Base-by-base conservation (phyloP, 1,140 invertebrate species). In the Leguminivora glycinivorella region DNA sequence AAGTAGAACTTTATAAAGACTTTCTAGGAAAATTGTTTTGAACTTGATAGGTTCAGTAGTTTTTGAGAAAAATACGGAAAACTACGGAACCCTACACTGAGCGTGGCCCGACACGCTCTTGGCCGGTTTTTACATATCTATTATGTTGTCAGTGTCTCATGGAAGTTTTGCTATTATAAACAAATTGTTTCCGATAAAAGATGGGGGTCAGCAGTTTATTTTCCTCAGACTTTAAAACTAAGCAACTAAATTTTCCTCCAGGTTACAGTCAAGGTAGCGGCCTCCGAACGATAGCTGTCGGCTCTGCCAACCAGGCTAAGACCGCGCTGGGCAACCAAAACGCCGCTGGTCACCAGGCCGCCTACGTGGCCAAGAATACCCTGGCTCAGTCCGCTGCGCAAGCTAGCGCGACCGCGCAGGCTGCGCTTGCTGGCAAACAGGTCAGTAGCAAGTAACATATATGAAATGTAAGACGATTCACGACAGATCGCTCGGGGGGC, bases 251-350 rank as follows among this genome's bases (percentile, higher is more conserved):
- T 10, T 9, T 6, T 60, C 12, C 24, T 29, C 6, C 26, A 63
- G 58, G 89, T 34, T 91, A 76, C 84, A 92, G 91, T 70, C 81
- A 76, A 58, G 92, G 92, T 70, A 89, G 86, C 71, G 92, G 92
- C 24, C 78, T 92, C 4, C 86, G 92, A 72, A 90, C 92, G 9
- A 92, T 92, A 26, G 92, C 92, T 25, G 86, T 90, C 4, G 95
- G 95, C 2, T 95, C 95, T 0, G 95, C 95, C 1, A 95, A 95
- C 80, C 94, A 95, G 77, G 95, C 95, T 1, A 93, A 94, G 72
- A 94, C 93, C 66, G 94, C 94, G 17, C 89, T 95, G 0, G 92
- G 92, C 6, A 95, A 93, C 75, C 94, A 95, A 76, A 93, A 94
- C 22, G 92, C 93, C 0, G 94, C 94, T 0, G 95, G 93, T 1